phyloP scores from a whole-genome alignment of 92 coral and sea anemone genomes.

The Umimayanthus chanpuru region DNA sequence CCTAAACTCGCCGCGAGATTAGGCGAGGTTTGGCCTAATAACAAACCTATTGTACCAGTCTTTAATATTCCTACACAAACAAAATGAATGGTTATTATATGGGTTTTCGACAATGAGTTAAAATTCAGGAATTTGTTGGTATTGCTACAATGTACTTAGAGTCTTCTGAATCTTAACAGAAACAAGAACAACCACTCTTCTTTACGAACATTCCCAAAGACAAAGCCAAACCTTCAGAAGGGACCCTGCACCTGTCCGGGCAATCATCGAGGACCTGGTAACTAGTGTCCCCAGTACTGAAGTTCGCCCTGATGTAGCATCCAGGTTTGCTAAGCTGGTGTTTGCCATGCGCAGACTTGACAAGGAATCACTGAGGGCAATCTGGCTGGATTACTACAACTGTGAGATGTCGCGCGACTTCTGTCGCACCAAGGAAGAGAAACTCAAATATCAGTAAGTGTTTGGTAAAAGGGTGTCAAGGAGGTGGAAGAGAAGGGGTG shows the following conservation, averaged over 20 bases:
- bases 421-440: constrained; percentile 47
- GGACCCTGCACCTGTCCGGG: constrained; percentile 26
- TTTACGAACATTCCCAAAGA: constrained; percentile 30
- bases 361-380: constrained; percentile 24
- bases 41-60: too few relatives aligned
- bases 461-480: too few relatives aligned
- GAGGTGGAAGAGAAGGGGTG: too few relatives aligned
- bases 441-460: constrained; percentile 62
- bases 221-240: not conserved
- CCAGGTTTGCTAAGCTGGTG: constrained; percentile 59
- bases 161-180: constrained; percentile 12
- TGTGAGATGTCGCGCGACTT: constrained; percentile 29
- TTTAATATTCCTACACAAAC: too few relatives aligned
- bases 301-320: constrained; percentile 53
- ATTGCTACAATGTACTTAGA: not conserved
- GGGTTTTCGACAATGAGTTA: too few relatives aligned
- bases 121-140: not conserved
- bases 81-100: too few relatives aligned
- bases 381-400: constrained; percentile 54
- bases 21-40: too few relatives aligned
- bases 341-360: constrained; percentile 58
- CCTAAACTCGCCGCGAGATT: too few relatives aligned
- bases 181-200: constrained; percentile 34
- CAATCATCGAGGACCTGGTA: constrained; percentile 58
- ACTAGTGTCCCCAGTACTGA: constrained; percentile 47